These are phyloP conservation scores for Phoenicopterus ruber DNA, from an alignment of 2,113 vertebrate genomes.

Conservation along the genomic window DNA sequence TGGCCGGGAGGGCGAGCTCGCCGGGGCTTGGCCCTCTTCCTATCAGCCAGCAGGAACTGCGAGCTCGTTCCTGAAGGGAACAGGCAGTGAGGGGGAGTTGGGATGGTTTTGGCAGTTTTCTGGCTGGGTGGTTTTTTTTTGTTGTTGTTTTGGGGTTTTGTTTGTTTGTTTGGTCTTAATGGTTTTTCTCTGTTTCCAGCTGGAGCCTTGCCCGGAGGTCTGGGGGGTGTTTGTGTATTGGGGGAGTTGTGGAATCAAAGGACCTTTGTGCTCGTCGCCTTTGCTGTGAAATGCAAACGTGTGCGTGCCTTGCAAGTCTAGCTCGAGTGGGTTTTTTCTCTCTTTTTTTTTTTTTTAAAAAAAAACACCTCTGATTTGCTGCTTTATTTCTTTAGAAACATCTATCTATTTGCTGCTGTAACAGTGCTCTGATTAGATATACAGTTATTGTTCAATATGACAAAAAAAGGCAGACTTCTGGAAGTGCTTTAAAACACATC, in stretches of 20 bases:
- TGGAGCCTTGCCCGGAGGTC: neutral
- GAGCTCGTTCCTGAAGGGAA: neutral
- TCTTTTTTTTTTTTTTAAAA: neutral
- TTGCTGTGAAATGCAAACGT: neutral
- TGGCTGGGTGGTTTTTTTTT: neutral
- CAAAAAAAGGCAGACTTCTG: neutral
- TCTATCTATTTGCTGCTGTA: neutral
- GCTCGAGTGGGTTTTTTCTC: neutral
- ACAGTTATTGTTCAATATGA: neutral
- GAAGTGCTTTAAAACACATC: constrained; percentile 29
- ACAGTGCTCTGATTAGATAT: neutral
- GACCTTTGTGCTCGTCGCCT: neutral
- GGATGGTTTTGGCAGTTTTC: neutral
- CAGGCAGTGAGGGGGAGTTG: neutral
- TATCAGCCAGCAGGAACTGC: neutral
- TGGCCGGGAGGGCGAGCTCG: neutral
- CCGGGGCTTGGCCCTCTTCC: neutral
- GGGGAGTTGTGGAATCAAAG: constrained; percentile 7
- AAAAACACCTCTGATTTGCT: neutral
- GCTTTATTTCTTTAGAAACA: neutral
- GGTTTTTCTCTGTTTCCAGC: constrained; percentile 5
- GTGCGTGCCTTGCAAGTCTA: neutral
- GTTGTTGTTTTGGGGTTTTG: neutral
- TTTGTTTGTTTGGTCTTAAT: neutral
- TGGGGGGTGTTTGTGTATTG: neutral